phyloP scores from a whole-genome alignment of 2,888 invertebrate genomes.

The Tinea pellionella region DNA sequence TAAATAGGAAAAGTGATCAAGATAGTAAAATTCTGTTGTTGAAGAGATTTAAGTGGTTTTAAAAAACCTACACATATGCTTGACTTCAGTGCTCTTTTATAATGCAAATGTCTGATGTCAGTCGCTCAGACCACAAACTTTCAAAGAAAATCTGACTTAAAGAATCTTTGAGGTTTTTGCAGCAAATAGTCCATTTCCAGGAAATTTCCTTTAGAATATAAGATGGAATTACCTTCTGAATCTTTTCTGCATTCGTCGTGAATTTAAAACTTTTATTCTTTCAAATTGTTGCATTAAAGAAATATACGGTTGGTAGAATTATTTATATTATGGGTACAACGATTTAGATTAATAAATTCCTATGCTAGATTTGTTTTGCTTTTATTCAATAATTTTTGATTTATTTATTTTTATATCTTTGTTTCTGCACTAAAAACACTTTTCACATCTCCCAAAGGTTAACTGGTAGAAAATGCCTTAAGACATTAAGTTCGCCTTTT shows the following conservation, averaged over 20 bases:
- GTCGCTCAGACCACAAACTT: neutral
- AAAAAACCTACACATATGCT: neutral
- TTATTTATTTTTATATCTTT: no score
- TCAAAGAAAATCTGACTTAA: constrained; percentile 7
- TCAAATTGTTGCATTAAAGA: neutral
- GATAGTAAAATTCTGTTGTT: no score
- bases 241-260: neutral
- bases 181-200: constrained; percentile 10
- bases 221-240: constrained; percentile 8
- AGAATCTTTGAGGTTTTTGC: constrained; percentile 10
- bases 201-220: constrained; percentile 12
- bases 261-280: neutral
- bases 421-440: no score
- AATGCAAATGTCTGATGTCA: neutral
- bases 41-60: no score
- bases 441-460: no score
- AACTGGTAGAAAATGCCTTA: no score
- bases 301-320: neutral
- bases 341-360: no score
- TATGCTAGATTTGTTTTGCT: no score
- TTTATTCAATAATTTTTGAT: no score
- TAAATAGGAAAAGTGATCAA: no score
- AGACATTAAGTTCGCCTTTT: no score
- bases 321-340: neutral
- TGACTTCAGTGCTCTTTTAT: neutral